Conservation (phyloP, 2,113 vertebrate species). For the Sturnus vulgaris region DNA sequence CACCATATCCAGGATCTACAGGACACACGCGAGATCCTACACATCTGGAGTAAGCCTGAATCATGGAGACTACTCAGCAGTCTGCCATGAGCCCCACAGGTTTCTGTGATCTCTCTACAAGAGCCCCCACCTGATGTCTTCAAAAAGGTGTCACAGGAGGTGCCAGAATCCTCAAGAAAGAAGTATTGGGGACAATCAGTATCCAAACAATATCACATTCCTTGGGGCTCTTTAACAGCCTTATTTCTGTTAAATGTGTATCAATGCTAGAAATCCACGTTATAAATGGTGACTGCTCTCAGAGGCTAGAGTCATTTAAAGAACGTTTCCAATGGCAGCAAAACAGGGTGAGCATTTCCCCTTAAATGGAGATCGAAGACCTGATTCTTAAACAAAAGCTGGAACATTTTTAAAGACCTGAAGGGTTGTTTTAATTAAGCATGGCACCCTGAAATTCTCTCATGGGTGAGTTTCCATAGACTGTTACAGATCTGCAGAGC, state of each 20-base stretch:
- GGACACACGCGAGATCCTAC: neutral
- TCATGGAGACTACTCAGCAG: neutral
- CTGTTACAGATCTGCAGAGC: neutral
- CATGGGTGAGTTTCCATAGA: neutral
- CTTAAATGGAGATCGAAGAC: constrained; percentile 44
- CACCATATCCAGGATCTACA: neutral
- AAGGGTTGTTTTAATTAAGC: neutral
- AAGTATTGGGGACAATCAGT: neutral
- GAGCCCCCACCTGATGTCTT: neutral
- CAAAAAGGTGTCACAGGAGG: neutral
- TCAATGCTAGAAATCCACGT: neutral
- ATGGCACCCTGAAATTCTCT: constrained; percentile 7
- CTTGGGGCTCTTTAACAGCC: neutral
- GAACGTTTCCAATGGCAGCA: neutral
- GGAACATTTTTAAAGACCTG: neutral
- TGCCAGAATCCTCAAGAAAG: neutral
- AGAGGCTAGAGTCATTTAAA: neutral
- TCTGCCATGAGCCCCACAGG: neutral
- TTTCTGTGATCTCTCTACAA: neutral
- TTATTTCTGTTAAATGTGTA: neutral
- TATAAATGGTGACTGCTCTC: neutral
- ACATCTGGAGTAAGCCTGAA: neutral
- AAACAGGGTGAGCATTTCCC: constrained; percentile 20
- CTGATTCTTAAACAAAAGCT: constrained; percentile 38
- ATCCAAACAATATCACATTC: neutral